Evolutionary conservation across 2,888 invertebrate genomes (phyloP).

Genomic region (Drosophila demipolita): DNA sequence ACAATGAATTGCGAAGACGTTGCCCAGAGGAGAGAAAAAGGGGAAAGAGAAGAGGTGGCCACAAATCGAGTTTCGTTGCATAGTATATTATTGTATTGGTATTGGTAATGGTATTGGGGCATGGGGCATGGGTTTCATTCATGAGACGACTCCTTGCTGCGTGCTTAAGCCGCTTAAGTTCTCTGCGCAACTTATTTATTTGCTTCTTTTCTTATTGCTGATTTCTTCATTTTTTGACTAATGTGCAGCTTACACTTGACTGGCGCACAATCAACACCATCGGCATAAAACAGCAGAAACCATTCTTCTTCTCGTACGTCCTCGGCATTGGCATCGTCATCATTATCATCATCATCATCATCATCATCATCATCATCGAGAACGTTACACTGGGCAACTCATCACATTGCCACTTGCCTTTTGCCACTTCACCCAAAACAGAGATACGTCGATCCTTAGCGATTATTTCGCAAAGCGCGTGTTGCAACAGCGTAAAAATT

Average conservation of each 20-base stretch:
- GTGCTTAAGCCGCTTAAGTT: slow-evolving; percentile 75
- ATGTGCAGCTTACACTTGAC: slow-evolving; percentile 81
- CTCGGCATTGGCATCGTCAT: slow-evolving; percentile 57
- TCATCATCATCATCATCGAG: slow-evolving; percentile 69
- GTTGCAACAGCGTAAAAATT: slow-evolving; percentile 75
- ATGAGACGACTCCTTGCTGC: slow-evolving; percentile 53
- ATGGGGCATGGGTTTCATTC: slow-evolving; percentile 45
- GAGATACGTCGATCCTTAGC: slow-evolving; percentile 36
- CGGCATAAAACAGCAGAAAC: slow-evolving; percentile 45
- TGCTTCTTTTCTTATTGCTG: slow-evolving; percentile 9
- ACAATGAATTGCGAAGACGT: slow-evolving; percentile 26
- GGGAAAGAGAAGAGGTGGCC: slow-evolving; percentile 5
- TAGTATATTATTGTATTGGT: slow-evolving; percentile 10
- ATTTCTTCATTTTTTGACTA: slow-evolving; percentile 69
- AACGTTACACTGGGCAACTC: slow-evolving; percentile 51
- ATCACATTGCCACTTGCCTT: slow-evolving; percentile 62
- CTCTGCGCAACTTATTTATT: slow-evolving; percentile 52
- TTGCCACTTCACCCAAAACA: slow-evolving; percentile 15
- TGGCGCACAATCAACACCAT: slow-evolving; percentile 81
- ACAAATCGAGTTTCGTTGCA: slow-evolving; percentile 61
- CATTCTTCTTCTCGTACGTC: slow-evolving; percentile 20
- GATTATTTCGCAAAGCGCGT: slow-evolving; percentile 71
- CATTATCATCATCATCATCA: slow-evolving; percentile 66
- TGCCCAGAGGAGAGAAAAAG: slow-evolving; percentile 1
- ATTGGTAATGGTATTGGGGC: slow-evolving; percentile 12